These are phyloP conservation scores for Melanotaenia pygmaea DNA, from an alignment of 2,797 vertebrate species.

Conservation along the genomic window DNA sequence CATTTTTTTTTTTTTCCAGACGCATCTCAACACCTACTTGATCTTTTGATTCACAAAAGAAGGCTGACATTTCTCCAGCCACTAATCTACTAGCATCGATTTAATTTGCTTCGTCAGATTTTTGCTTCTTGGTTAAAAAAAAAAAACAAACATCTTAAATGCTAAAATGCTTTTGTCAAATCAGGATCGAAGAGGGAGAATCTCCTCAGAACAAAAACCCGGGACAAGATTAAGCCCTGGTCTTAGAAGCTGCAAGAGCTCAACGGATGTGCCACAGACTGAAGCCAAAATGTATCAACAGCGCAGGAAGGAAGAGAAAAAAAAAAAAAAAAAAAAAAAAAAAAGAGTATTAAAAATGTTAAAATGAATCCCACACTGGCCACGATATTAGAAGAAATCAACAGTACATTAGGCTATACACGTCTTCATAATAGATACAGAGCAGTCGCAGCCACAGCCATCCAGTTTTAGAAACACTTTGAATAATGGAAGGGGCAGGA, in stretches of 20 bases:
- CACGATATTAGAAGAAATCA: conserved; percentile 67
- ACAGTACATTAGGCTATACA: conserved; percentile 69
- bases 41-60: conserved; percentile 51
- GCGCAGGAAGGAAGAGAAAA: conserved; percentile 6
- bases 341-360: conserved; percentile 48
- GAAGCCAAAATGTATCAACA: conserved; percentile 40
- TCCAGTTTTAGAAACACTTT: conserved; percentile 66
- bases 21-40: conserved; percentile 54
- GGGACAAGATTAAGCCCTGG: conserved; percentile 22
- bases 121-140: conserved; percentile 36
- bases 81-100: conserved; percentile 43
- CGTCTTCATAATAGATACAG: conserved; percentile 61
- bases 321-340: not conserved
- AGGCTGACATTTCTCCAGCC: conserved; percentile 32
- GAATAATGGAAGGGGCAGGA: conserved; percentile 59
- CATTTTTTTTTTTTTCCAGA: conserved; percentile 43
- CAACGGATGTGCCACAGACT: conserved; percentile 52
- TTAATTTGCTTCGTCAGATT: conserved; percentile 43
- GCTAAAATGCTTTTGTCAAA: conserved; percentile 45
- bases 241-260: conserved; percentile 24
- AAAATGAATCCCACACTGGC: conserved; percentile 74
- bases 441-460: conserved; percentile 50
- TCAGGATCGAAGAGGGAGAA: conserved; percentile 26
- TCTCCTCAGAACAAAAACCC: conserved; percentile 1
- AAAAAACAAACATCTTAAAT: conserved; percentile 45